Conservation (phyloP, 2,113 vertebrate genomes). For the Dascyllus trimaculatus region DNA sequence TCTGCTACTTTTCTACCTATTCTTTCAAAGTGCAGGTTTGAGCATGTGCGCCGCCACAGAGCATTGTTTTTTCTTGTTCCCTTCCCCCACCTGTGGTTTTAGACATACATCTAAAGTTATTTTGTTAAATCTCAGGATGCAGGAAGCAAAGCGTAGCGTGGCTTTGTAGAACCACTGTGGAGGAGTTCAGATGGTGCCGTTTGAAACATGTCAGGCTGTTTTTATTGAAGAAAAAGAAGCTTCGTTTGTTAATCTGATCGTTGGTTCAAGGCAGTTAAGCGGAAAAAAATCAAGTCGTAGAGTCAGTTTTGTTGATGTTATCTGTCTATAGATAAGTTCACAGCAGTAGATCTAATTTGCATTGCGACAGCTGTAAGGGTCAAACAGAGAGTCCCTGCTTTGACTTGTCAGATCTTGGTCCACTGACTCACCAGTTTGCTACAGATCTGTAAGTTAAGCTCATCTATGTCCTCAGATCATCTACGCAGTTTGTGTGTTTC, state of each 20-base stretch:
- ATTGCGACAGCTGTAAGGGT: too few species aligned
- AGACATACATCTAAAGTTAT: background rate
- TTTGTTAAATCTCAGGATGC: background rate
- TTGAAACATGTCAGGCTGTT: too few species aligned
- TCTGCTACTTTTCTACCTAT: background rate
- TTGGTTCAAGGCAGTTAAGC: background rate
- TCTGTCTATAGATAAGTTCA: background rate
- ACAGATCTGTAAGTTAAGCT: too few species aligned
- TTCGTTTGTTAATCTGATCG: background rate
- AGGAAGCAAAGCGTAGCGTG: background rate
- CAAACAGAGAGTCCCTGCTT: too few species aligned
- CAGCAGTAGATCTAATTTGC: too few species aligned
- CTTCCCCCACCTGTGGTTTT: background rate
- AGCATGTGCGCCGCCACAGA: background rate
- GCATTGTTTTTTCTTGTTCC: slow-evolving; percentile 5
- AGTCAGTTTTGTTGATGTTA: background rate
- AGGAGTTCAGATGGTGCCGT: too few species aligned
- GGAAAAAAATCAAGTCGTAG: background rate
- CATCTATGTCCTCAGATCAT: too few species aligned
- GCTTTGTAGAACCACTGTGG: too few species aligned
- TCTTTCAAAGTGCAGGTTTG: background rate
- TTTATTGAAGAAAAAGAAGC: too few species aligned
- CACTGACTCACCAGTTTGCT: too few species aligned
- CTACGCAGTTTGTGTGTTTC: too few species aligned
- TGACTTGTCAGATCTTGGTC: too few species aligned